Conservation (phyloP, 2,113 vertebrate genomes). For the Zosterops lateralis region DNA sequence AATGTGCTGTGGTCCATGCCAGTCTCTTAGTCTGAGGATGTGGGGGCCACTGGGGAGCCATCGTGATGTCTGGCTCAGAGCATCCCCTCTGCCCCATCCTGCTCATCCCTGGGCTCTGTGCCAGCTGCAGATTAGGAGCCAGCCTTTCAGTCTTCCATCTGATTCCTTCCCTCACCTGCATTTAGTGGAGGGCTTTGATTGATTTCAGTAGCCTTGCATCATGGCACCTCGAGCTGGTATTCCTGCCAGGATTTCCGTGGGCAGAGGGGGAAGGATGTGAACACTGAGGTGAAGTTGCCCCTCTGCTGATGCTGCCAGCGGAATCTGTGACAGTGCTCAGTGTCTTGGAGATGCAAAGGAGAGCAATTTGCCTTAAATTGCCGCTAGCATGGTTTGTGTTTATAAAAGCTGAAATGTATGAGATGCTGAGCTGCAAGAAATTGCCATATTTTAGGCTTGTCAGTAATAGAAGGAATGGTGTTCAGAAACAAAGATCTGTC, state of each 20-base stretch:
- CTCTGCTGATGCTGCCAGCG: not conserved
- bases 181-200: not conserved
- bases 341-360: not conserved
- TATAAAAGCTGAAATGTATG: not conserved
- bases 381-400: not conserved
- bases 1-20: rapidly evolving
- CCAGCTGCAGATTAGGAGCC: not conserved
- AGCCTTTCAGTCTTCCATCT: not conserved
- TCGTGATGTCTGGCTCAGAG: not conserved
- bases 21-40: not conserved
- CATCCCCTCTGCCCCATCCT: not conserved
- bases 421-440: not conserved
- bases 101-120: not conserved
- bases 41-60: not conserved
- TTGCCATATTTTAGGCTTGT: not conserved
- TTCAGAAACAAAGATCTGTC: not conserved
- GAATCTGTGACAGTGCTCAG: not conserved
- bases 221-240: rapidly evolving
- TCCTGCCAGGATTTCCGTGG: not conserved
- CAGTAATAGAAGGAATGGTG: not conserved
- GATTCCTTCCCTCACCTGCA: not conserved
- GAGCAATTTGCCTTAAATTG: not conserved
- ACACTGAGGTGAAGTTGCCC: not conserved
- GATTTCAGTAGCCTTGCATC: not conserved
- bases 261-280: not conserved